Conservation (phyloP, 2,888 invertebrate genomes). For the Apodemia zela region DNA sequence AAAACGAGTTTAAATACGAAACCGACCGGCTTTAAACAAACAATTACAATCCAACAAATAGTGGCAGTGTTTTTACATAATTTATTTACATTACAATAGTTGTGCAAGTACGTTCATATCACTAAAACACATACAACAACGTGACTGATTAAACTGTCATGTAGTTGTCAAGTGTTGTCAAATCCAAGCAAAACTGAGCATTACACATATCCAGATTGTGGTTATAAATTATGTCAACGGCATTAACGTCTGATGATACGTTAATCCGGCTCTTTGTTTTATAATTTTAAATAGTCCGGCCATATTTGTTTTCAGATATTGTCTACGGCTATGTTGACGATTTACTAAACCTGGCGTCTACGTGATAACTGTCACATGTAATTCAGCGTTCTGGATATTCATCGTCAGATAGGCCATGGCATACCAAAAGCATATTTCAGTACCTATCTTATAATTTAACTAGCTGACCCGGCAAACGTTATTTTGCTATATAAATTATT, state of each 20-base stretch:
- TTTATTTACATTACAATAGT: slow-evolving; percentile 41
- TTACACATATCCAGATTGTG: slow-evolving; percentile 62
- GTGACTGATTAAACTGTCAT: slow-evolving; percentile 72
- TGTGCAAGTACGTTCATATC: slow-evolving; percentile 73
- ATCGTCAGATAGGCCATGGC: no score
- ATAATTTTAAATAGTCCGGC: slow-evolving; percentile 77
- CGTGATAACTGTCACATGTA: slow-evolving; percentile 65
- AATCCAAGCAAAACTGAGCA: slow-evolving; percentile 66
- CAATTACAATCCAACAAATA: not conserved
- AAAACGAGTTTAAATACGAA: not conserved
- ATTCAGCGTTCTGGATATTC: no score
- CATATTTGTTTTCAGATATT: slow-evolving; percentile 78
- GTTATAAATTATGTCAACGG: slow-evolving; percentile 71
- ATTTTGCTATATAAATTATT: no score
- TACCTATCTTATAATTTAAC: no score
- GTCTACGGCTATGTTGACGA: slow-evolving; percentile 68
- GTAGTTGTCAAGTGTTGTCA: slow-evolving; percentile 69
- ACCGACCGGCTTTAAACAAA: not conserved
- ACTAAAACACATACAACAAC: slow-evolving; percentile 74
- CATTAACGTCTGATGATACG: slow-evolving; percentile 70
- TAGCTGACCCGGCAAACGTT: no score
- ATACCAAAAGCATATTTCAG: no score
- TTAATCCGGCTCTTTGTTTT: slow-evolving; percentile 78
- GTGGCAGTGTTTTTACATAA: not conserved
- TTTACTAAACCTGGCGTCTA: slow-evolving; percentile 55